Percentiles rank a stretch among this genome's conserved stretches.
Conservation (phyloP, 1,140 invertebrate species). For the Phthorimaea operculella region DNA sequence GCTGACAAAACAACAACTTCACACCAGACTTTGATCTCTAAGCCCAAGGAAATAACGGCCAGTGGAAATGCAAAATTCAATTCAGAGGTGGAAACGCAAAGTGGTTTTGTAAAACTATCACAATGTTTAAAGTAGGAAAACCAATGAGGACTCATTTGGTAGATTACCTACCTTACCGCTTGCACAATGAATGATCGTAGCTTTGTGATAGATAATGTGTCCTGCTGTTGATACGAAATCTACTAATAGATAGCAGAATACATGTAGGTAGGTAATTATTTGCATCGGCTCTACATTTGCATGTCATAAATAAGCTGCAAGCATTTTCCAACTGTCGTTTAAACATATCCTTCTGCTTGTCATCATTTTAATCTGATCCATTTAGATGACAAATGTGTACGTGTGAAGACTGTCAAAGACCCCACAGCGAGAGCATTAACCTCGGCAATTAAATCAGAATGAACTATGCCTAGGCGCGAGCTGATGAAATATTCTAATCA, state of each 20-base stretch:
- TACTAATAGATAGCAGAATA: too few species aligned
- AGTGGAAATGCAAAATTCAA: too few species aligned
- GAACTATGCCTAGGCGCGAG: constrained; percentile 15
- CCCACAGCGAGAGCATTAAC: constrained; percentile 22
- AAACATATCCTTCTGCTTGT: too few species aligned
- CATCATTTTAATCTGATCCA: too few species aligned
- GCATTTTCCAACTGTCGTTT: neutral
- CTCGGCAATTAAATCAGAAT: constrained; percentile 45
- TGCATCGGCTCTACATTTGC: too few species aligned
- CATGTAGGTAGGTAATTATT: too few species aligned
- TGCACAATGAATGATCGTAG: neutral
- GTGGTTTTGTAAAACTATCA: constrained; percentile 1
- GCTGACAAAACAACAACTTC: neutral
- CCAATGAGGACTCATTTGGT: constrained; percentile 1
- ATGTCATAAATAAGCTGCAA: too few species aligned
- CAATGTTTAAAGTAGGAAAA: constrained; percentile 4
- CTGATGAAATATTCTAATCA: constrained; percentile 61
- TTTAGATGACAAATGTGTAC: too few species aligned
- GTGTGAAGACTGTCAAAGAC: constrained; percentile 11
- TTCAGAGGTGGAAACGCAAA: neutral
- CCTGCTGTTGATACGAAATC: too few species aligned
- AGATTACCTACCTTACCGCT: neutral
- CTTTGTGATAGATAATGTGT: neutral
- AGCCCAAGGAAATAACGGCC: neutral
- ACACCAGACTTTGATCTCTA: neutral